Evolutionary conservation across 2,113 vertebrate species (phyloP), one percentile per base, ranked within the genome.

Genomic region (Clarias batrachus): DNA sequence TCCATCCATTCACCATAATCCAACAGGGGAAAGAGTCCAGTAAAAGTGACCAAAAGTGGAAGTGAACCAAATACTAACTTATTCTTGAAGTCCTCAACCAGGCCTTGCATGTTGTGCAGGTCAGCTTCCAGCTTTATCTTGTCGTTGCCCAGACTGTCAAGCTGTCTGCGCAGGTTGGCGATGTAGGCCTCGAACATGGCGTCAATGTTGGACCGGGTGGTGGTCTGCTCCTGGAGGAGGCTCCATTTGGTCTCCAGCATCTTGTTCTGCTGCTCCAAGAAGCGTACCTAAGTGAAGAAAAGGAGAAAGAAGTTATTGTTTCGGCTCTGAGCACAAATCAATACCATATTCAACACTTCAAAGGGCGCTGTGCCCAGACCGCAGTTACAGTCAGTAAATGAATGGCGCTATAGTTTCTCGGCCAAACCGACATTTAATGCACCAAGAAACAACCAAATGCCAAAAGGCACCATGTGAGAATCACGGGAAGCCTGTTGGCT

Each of bases 201-300:
- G 10, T 99, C 97, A 59, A 99, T 96, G 92, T 93, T 97, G 91
- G 92, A 91, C 1, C 71, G 91, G 52, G 90, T 93, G 86, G 94
- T 92, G 81, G 97, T 96, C 94, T 99, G 97, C 59, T 95, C 96
- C 90, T 99, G 97, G 60, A 99, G 95, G 66, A 99, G 95, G 76
- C 89, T 94, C 97, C 97, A 99, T 93, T 99, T 99, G 92, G 98
- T 99, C 92, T 99, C 98, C 93, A 99, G 93, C 92, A 99, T 97
- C 91, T 99, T 99, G 93, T 99, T 99, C 94, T 99, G 97, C 93
- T 99, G 97, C 90, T 99, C 98, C 94, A 99, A 92, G 91, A 99
- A 98, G n/a, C 97, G 96, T 23, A 99, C 97, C 98, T 96, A 80
- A 23, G 84, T 60, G 81, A 81, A 25, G 10, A 62, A 54, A 54